Conservation (phyloP, 2,113 vertebrate genomes). For the Sphyrna mokarran region DNA sequence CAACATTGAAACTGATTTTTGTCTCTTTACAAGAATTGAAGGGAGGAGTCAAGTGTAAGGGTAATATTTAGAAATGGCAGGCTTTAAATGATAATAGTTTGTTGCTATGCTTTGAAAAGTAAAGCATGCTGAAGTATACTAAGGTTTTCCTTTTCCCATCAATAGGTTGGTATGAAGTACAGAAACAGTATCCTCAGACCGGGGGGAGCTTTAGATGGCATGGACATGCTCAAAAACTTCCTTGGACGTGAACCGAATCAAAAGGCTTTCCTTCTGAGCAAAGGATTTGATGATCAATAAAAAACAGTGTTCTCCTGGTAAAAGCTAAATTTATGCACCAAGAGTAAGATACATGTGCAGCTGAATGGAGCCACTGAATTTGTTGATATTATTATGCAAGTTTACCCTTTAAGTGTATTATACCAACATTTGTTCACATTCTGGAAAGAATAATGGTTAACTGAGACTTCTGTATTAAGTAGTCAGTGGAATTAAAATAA, state of each 20-base stretch:
- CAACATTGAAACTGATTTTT: neutral
- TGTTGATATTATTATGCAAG: neutral
- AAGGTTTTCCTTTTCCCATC: neutral
- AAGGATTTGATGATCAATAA: slow-evolving; percentile 60
- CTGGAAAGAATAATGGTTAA: neutral
- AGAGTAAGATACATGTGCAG: neutral
- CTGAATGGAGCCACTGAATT: neutral
- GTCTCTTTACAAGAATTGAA: neutral
- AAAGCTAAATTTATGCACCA: neutral
- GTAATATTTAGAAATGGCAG: neutral
- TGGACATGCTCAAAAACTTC: slow-evolving; percentile 80
- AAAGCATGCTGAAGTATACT: neutral
- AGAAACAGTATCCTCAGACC: slow-evolving; percentile 78
- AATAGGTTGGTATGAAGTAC: slow-evolving; percentile 84
- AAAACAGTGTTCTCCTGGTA: neutral
- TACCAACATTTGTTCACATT: slow-evolving; percentile 1
- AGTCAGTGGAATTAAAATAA: neutral
- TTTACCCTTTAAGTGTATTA: neutral
- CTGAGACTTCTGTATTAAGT: neutral
- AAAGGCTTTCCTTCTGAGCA: slow-evolving; percentile 81
- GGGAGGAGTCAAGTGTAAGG: neutral
- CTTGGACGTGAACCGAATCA: slow-evolving; percentile 75
- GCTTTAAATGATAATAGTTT: neutral
- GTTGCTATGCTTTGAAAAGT: neutral
- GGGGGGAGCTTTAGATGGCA: slow-evolving; percentile 80